These are phyloP conservation scores for Hedya salicella DNA, from an alignment of 2,888 invertebrate species.

Conservation along the genomic window DNA sequence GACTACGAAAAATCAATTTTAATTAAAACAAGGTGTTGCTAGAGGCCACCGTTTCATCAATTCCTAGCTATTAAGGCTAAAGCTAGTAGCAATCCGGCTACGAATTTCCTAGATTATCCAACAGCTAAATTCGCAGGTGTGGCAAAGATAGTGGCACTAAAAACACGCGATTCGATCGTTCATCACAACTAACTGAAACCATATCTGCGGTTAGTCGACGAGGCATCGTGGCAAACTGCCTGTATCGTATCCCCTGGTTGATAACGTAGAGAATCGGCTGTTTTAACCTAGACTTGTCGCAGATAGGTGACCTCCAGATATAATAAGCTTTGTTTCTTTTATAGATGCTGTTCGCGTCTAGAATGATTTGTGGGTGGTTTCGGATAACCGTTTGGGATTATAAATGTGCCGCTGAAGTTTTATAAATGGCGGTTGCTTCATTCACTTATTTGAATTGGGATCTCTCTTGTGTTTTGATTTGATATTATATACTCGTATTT, in stretches of 20 bases:
- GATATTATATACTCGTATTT: not conserved
- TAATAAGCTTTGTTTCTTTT: conserved; percentile 42
- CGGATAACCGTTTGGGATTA: conserved; percentile 35
- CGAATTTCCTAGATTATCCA: conserved; percentile 31
- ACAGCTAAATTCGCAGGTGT: conserved; percentile 40
- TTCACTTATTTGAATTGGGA: conserved; percentile 6
- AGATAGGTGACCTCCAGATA: conserved; percentile 39
- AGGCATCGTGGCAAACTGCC: not conserved
- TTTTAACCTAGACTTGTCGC: conserved; percentile 20
- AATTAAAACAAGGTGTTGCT: conserved; percentile 26
- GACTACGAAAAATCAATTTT: not conserved
- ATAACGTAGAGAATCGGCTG: conserved; percentile 30
- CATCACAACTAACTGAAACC: conserved; percentile 41
- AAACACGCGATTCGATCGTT: conserved; percentile 42
- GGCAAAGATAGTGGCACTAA: conserved; percentile 39
- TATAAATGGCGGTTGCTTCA: conserved; percentile 26
- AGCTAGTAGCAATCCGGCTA: conserved; percentile 17
- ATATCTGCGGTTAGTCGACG: conserved; percentile 23
- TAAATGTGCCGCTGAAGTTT: conserved; percentile 31
- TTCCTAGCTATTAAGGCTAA: conserved; percentile 32
- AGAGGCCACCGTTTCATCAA: conserved; percentile 20
- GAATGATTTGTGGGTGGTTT: conserved; percentile 42
- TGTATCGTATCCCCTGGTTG: conserved; percentile 17
- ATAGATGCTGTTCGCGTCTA: conserved; percentile 40
- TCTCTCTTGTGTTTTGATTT: not conserved